Evolutionary conservation across 2,113 vertebrate species (phyloP), one percentile per base, ranked within the genome.

Genomic region (Aptenodytes forsteri): DNA sequence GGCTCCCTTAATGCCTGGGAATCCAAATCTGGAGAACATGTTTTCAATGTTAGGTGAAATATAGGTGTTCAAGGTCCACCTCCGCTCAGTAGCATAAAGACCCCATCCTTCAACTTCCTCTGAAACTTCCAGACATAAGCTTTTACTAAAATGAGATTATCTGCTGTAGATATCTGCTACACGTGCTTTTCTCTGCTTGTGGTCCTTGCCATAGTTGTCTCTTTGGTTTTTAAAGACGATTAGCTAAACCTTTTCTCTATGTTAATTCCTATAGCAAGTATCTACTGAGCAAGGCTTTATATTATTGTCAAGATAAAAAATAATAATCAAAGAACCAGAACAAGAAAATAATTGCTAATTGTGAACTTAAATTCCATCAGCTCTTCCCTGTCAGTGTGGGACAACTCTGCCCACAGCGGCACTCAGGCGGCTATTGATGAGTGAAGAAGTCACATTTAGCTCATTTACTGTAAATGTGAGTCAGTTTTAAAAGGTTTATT

Each of bases 61-160:
- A 47, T 0, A 55, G 14, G 11, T 66, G 21, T 70, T 71, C 34
- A 67, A 30, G 36, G 23, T 52, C 38, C 20, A 78, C 12, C 12
- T 87, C 17, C 0, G 1, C 16, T 64, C 4, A 1, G 50, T 22
- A 36, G 14, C 1, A 2, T 75, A 38, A 80, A 72, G 30, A 61
- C 5, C 12, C n/a, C 34, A 67, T 78, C 19, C 29, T 54, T 78
- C 42, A 87, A 8, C 6, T 75, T 91, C 16, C 20, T 56, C 46
- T 78, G 47, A 93, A 84, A 66, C 3, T 62, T 71, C 38, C 20
- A 71, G 50, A 56, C 16, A 20, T 42, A 56, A 73, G 3, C 11
- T 75, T 89, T 70, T 34, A 81, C 40, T 91, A 83, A 83, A 67
- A 71, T 64, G n/a, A 82, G 11, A 44, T 42, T 83, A 38, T 30